Base-by-base conservation (phyloP, 2,888 invertebrate species). In the Acholoe squamosa region DNA sequence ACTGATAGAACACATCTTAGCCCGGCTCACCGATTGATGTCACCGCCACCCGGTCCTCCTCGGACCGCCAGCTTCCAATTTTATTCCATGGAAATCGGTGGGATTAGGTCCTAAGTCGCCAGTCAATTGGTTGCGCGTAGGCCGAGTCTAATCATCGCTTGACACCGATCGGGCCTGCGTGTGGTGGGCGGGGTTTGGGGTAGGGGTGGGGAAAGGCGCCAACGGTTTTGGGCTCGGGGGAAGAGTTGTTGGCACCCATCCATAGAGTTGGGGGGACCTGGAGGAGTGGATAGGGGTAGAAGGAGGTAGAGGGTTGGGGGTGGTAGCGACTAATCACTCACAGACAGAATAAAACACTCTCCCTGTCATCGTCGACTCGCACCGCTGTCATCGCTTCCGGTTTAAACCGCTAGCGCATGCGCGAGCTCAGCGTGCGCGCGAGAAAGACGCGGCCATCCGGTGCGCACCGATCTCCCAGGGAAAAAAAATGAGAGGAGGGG, bases 1-100 rank as follows among this genome's bases (percentile, higher is more conserved):
- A 52, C 86, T 86, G 86, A 86, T 86, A 54, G 86, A 86, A 86
- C 86, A 86, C 86, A 56, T 86, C 86, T 86, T 86, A 86, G 52
- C 80, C 16, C 28, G 54, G 28, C 52, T 25, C 52, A 12, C 84
- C 86, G 86, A 86, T 86, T 86, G 86, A 86, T 86, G 86, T 86
- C 33, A 19, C 54, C 28, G 43, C 25, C 86, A 52, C 54, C 76
- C 16, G 31, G n/a, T 31, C 76, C 76, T 14, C 76, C 76, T 5
- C 76, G 28, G 14, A 25, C 76, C 76, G 76, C 31, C 76, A 19
- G n/a, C 54, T 28, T 54, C 86, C 86, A 86, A 86, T 86, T 86
- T 86, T 86, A 86, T 86, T 86, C 86, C 54, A 19, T 52, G 54
- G 54, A 86, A 86, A 86, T 86, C 86, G 86, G 54, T 14, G 31